phyloP scores from a whole-genome alignment of 2,113 vertebrate genomes.

The Bagarius yarrelli region DNA sequence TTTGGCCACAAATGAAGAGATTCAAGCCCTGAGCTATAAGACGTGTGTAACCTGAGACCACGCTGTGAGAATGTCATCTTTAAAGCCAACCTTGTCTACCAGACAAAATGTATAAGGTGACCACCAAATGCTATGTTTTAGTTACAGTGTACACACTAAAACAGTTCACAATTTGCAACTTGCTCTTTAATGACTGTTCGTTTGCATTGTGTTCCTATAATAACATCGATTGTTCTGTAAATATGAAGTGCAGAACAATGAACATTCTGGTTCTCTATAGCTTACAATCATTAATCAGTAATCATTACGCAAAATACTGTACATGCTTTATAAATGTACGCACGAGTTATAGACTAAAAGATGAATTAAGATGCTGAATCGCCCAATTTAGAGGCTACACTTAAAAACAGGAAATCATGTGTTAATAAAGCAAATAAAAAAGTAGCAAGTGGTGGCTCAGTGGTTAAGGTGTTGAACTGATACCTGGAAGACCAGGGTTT shows the following conservation, averaged over 20 bases:
- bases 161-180: background rate
- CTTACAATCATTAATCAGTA: background rate
- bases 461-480: too few species aligned
- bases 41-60: background rate
- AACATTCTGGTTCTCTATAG: background rate
- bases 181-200: background rate
- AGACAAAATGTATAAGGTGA: background rate
- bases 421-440: too few species aligned
- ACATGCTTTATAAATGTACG: background rate
- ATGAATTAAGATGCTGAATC: background rate
- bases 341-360: background rate
- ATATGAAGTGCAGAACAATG: background rate
- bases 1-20: background rate
- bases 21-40: background rate
- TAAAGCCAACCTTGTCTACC: background rate
- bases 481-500: too few species aligned
- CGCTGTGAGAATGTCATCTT: background rate
- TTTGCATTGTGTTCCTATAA: background rate
- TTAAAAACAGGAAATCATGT: too few species aligned
- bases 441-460: too few species aligned
- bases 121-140: background rate
- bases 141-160: background rate
- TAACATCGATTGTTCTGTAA: background rate
- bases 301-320: background rate
- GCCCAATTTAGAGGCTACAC: background rate